phyloP scores from a whole-genome alignment of 2,888 invertebrate species.

The Cheilosia variabilis region DNA sequence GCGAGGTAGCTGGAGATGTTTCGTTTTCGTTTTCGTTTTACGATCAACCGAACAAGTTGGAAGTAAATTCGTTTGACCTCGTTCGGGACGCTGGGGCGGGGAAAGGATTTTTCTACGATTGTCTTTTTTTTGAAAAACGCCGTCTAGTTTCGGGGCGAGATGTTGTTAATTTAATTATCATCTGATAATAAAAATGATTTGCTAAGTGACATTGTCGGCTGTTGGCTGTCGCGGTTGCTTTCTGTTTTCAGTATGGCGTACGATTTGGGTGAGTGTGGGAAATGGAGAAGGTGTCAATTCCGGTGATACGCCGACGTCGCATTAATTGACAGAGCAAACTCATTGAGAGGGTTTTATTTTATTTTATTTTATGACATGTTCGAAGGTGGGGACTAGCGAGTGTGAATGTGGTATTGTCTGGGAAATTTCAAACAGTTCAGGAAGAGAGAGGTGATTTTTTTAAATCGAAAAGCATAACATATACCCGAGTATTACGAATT shows the following conservation, averaged over 20 bases:
- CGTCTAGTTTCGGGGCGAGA: constrained; percentile 42
- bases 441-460: too few species aligned
- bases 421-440: too few species aligned
- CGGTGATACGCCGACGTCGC: background rate
- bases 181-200: constrained; percentile 53
- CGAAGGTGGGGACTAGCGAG: too few species aligned
- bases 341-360: constrained; percentile 25
- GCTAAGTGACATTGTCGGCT: constrained; percentile 18
- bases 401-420: too few species aligned
- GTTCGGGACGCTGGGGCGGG: background rate
- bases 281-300: constrained; percentile 27
- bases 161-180: constrained; percentile 73
- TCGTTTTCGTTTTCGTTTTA: constrained; percentile 36
- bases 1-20: constrained; percentile 6
- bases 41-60: constrained; percentile 34
- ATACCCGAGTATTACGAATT: too few species aligned
- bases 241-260: background rate
- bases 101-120: background rate
- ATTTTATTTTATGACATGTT: background rate
- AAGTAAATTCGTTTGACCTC: constrained; percentile 42
- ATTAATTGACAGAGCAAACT: constrained; percentile 38
- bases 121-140: constrained; percentile 31
- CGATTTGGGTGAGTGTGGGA: constrained; percentile 53
- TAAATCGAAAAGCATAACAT: too few species aligned
- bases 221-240: constrained; percentile 2